These are phyloP conservation scores for Lynx canadensis DNA, from an alignment of 2,113 vertebrate species.

Conservation along the genomic window DNA sequence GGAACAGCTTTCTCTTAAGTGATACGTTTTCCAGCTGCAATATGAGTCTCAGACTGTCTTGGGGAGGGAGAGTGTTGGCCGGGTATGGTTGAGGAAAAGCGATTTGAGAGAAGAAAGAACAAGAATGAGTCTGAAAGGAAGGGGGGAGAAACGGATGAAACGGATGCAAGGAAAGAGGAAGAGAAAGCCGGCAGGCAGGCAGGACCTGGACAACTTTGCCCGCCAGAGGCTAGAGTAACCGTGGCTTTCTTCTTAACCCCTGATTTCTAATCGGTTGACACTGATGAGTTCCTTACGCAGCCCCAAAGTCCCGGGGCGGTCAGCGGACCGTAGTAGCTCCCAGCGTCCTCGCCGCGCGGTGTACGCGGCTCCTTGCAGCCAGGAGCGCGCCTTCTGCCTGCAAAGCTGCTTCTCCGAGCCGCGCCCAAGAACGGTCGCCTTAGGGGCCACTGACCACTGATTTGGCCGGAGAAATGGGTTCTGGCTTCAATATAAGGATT, in stretches of 20 bases:
- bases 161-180: background rate
- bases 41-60: background rate
- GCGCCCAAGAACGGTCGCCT: background rate
- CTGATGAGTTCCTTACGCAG: background rate
- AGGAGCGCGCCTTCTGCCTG: background rate
- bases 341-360: background rate
- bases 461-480: background rate
- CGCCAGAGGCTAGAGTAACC: background rate
- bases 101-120: background rate
- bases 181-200: background rate
- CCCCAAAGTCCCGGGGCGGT: background rate
- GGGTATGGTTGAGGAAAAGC: background rate
- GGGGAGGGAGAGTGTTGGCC: background rate
- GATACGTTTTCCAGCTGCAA: background rate
- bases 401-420: background rate
- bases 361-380: background rate
- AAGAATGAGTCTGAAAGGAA: background rate
- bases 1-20: constrained; percentile 42
- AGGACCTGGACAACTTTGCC: background rate
- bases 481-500: background rate
- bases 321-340: background rate
- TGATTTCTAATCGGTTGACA: background rate
- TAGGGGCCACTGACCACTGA: background rate
- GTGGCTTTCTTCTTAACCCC: background rate
- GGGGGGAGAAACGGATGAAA: background rate